Conservation (phyloP, 1,140 invertebrate species). For the Rhagoletis pomonella region DNA sequence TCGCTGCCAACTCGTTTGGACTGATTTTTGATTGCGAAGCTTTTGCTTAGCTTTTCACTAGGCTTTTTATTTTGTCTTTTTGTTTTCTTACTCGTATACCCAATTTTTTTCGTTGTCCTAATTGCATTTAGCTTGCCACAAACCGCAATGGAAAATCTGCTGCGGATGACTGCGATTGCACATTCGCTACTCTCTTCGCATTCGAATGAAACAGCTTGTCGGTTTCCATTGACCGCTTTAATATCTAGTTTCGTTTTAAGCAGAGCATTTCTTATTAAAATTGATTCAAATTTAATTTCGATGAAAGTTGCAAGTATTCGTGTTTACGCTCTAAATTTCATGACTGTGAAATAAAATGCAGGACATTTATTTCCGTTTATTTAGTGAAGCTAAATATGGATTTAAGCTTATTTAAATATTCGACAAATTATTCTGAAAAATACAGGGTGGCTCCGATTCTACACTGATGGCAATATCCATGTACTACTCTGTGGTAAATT, state of each 20-base stretch:
- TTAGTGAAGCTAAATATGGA: too few relatives aligned
- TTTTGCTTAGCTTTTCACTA: background rate
- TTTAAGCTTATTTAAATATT: too few relatives aligned
- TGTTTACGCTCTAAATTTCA: background rate
- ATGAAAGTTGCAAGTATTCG: background rate
- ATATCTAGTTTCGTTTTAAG: constrained; percentile 30
- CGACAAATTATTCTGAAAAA: too few relatives aligned
- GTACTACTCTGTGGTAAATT: too few relatives aligned
- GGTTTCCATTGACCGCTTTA: constrained; percentile 10
- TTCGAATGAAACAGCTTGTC: constrained; percentile 1
- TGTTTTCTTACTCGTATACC: background rate
- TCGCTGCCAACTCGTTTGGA: constrained; percentile 21
- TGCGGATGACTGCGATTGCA: background rate
- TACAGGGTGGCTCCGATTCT: too few relatives aligned
- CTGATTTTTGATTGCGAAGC: background rate
- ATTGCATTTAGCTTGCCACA: constrained; percentile 41
- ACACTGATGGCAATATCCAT: too few relatives aligned
- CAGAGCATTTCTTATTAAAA: constrained; percentile 41
- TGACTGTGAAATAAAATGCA: background rate
- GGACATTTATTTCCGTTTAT: too few relatives aligned
- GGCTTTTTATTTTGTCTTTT: background rate
- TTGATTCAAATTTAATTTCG: constrained; percentile 48
- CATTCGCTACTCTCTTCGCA: background rate
- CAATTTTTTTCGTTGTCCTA: constrained; percentile 27
- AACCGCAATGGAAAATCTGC: constrained; percentile 3